Percentiles rank a stretch among this genome's conserved stretches.
Conservation (phyloP, 2,113 vertebrate species). For the Petrocephalus microphthalmus region DNA sequence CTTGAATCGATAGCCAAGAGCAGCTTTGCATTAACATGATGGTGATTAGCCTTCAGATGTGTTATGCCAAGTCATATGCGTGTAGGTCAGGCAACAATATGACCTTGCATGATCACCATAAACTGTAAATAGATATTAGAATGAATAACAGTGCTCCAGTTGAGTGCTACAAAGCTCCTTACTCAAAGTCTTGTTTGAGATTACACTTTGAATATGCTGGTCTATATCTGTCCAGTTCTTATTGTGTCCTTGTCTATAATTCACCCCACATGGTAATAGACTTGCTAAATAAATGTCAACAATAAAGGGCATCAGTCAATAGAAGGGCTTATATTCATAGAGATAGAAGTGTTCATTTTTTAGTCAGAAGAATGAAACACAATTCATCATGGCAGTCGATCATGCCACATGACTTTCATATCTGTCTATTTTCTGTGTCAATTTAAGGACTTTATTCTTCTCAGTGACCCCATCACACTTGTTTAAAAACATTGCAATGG, state of each 20-base stretch:
- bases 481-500: neutral
- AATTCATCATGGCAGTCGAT: neutral
- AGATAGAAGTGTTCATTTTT: neutral
- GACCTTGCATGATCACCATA: neutral
- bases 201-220: neutral
- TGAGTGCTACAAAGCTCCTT: neutral
- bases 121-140: neutral
- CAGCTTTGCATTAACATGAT: neutral
- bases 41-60: neutral
- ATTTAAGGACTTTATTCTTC: neutral
- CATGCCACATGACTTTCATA: neutral
- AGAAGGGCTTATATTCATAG: neutral
- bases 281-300: neutral
- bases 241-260: neutral
- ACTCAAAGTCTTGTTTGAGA: neutral
- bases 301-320: neutral
- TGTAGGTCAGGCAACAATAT: neutral
- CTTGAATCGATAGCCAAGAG: neutral
- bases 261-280: neutral
- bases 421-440: neutral
- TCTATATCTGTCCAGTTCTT: neutral
- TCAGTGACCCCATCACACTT: neutral
- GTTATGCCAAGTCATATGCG: neutral
- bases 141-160: neutral
- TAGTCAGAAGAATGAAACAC: neutral